Conservation (phyloP, 2,797 vertebrate species). For the Adelosebastes latens region DNA sequence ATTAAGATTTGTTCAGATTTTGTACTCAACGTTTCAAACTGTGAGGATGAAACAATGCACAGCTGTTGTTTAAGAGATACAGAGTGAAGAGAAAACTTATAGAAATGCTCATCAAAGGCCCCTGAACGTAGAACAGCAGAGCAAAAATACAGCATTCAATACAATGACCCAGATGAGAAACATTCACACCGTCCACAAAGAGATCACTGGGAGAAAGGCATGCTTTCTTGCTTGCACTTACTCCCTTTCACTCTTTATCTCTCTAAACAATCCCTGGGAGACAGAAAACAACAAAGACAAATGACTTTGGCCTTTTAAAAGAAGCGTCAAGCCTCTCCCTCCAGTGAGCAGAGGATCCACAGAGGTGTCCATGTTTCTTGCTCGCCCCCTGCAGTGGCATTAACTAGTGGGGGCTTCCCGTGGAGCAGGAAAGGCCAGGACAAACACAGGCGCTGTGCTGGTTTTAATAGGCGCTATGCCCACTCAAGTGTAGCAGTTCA, state of each 20-base stretch:
- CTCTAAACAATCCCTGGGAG: slow-evolving; percentile 61
- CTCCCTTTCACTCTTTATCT: slow-evolving; percentile 54
- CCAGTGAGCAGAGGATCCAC: slow-evolving; percentile 58
- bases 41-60: neutral
- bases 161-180: slow-evolving; percentile 43
- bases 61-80: slow-evolving; percentile 2
- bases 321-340: slow-evolving; percentile 59
- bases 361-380: slow-evolving; percentile 62
- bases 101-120: slow-evolving; percentile 3
- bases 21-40: slow-evolving; percentile 5
- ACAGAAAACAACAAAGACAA: slow-evolving; percentile 72
- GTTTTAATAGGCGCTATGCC: slow-evolving; percentile 69
- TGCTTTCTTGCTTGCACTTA: slow-evolving; percentile 30
- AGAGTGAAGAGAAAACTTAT: neutral
- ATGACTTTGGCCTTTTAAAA: slow-evolving; percentile 77
- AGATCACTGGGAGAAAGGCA: slow-evolving; percentile 25
- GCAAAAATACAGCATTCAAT: slow-evolving; percentile 34
- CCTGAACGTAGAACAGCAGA: slow-evolving; percentile 14
- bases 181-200: slow-evolving; percentile 43
- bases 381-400: slow-evolving; percentile 70
- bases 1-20: neutral
- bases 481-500: slow-evolving; percentile 75
- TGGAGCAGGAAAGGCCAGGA: slow-evolving; percentile 66
- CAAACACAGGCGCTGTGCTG: slow-evolving; percentile 68
- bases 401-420: slow-evolving; percentile 66